These are phyloP conservation scores for Falco peregrinus DNA, from an alignment of 2,797 vertebrate genomes.

Conservation along the genomic window DNA sequence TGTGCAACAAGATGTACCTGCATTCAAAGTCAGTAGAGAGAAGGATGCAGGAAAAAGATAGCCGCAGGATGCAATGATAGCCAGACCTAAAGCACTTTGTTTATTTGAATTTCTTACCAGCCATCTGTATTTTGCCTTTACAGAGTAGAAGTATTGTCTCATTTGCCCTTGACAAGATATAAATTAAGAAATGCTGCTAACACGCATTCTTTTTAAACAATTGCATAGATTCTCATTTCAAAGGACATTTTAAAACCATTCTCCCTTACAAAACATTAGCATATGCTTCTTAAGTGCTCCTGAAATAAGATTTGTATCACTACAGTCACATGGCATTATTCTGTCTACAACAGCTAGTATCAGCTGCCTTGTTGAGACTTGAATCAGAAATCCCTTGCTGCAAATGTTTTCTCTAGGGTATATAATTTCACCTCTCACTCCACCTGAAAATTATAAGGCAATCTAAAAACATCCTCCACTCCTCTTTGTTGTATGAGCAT, in stretches of 20 bases:
- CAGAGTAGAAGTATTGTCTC: not conserved
- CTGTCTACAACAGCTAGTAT: not conserved
- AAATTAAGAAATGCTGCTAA: conserved; percentile 10
- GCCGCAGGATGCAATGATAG: not conserved
- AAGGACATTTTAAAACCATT: not conserved
- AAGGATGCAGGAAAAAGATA: not conserved
- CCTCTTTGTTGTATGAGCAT: not conserved
- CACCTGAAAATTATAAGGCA: not conserved
- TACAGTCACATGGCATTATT: not conserved
- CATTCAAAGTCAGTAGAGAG: not conserved
- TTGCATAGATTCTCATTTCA: conserved; percentile 9
- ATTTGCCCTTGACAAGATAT: not conserved
- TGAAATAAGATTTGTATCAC: conserved; percentile 30
- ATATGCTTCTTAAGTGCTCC: not conserved
- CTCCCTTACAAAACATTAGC: conserved; percentile 16
- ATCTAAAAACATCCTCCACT: not conserved
- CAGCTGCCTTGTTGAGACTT: not conserved
- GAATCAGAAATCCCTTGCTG: not conserved
- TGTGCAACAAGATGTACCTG: not conserved
- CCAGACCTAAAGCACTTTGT: not conserved
- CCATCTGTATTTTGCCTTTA: not conserved
- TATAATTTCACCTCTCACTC: not conserved
- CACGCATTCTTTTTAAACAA: not conserved
- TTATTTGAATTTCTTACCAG: not conserved
- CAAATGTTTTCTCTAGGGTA: not conserved